A percentile compares a stretch with the other conserved stretches of the same genome.
Conservation (phyloP, 2,797 vertebrate genomes). For the Eulemur rubriventer region DNA sequence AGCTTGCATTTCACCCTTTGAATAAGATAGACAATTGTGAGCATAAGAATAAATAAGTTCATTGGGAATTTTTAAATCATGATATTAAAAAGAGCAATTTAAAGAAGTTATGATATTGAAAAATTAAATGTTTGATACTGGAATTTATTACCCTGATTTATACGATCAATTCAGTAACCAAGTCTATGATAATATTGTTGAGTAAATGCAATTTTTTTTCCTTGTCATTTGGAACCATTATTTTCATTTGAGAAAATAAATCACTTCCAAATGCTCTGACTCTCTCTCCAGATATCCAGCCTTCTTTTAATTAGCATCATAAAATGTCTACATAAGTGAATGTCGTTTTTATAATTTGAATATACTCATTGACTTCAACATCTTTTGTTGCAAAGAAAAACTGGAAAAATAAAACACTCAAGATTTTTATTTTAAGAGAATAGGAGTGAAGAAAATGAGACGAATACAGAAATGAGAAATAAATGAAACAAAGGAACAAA, state of each 20-base stretch:
- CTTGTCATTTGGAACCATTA: not conserved
- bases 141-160: constrained; percentile 26
- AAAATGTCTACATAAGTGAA: constrained; percentile 16
- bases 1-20: not conserved
- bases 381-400: constrained; percentile 39
- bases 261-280: constrained; percentile 20
- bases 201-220: not conserved
- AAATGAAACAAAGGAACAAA: constrained; percentile 30
- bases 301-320: not conserved
- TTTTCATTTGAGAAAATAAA: constrained; percentile 49
- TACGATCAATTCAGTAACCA: constrained; percentile 10
- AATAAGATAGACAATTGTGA: not conserved
- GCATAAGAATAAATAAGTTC: constrained; percentile 2
- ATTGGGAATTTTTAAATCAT: constrained; percentile 12
- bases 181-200: not conserved
- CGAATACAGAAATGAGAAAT: constrained; percentile 27
- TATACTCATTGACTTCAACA: not conserved
- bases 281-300: not conserved
- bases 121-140: constrained; percentile 29
- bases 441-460: constrained; percentile 23
- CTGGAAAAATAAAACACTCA: not conserved
- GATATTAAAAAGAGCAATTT: not conserved
- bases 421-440: constrained; percentile 54
- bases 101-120: constrained; percentile 34
- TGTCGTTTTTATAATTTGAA: not conserved